Conservation (phyloP, 92 coral and sea anemone genomes). For the Paragorgia papillata region DNA sequence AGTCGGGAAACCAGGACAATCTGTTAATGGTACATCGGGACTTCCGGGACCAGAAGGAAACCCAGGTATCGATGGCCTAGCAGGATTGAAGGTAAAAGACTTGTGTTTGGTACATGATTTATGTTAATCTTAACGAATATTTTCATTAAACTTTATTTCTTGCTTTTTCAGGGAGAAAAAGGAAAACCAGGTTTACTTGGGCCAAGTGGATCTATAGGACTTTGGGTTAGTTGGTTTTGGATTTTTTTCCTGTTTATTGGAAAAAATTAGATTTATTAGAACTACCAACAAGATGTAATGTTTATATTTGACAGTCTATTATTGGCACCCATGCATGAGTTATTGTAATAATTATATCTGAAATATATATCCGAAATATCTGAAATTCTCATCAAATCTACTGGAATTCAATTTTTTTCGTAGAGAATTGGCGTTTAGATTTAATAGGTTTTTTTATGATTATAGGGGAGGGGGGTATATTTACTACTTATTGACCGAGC, state of each 20-base stretch:
- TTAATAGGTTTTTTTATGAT: no score
- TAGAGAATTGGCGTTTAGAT: no score
- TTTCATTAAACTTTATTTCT: neutral
- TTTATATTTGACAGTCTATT: no score
- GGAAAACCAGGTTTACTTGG: conserved; percentile 19
- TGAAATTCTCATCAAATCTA: no score
- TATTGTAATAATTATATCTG: no score
- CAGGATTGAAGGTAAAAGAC: conserved; percentile 58
- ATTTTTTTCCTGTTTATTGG: neutral
- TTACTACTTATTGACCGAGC: no score
- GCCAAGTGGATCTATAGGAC: conserved; percentile 8
- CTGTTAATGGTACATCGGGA: conserved; percentile 25
- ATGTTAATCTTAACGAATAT: neutral
- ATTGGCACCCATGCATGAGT: no score
- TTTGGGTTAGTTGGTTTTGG: conserved; percentile 6
- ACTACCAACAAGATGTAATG: no score
- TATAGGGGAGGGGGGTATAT: no score
- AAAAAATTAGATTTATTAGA: neutral
- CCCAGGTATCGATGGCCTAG: conserved; percentile 54
- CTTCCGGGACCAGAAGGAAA: conserved; percentile 56
- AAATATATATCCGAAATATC: no score
- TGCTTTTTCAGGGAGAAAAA: conserved; percentile 29
- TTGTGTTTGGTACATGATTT: neutral
- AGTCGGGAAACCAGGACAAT: conserved; percentile 19
- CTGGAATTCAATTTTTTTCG: no score